Conservation (phyloP, 2,888 invertebrate genomes). For the Microctonus brassicae region DNA sequence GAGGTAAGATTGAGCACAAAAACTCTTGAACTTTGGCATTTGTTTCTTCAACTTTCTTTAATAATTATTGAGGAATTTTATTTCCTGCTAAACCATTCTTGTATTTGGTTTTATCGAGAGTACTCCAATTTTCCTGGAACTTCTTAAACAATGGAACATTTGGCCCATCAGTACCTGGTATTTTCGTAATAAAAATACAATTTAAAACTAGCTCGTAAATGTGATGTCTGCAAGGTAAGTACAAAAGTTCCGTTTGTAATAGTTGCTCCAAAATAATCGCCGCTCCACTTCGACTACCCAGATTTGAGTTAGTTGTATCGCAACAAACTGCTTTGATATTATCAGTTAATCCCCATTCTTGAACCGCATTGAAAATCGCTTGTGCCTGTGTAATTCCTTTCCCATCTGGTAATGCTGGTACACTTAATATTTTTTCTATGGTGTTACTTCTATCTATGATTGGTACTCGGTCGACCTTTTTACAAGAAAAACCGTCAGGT, state of each 20-base stretch:
- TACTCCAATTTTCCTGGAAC: slow-evolving; percentile 7
- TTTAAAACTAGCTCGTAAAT: slow-evolving; percentile 36
- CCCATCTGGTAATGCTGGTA: slow-evolving; percentile 33
- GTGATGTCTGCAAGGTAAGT: slow-evolving; percentile 35
- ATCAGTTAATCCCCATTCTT: slow-evolving; percentile 32
- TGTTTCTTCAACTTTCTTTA: no score
- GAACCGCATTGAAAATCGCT: slow-evolving; percentile 31
- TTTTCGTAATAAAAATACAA: slow-evolving; percentile 6
- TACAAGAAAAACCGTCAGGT: slow-evolving; percentile 6
- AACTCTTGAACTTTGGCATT: no score
- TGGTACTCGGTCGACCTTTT: slow-evolving; percentile 35
- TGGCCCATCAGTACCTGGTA: slow-evolving; percentile 14
- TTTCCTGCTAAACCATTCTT: no score
- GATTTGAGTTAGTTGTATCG: slow-evolving; percentile 39
- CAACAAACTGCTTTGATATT: slow-evolving; percentile 34
- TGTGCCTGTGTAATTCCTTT: slow-evolving; percentile 35
- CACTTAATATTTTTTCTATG: slow-evolving; percentile 29
- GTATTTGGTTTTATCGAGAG: no score
- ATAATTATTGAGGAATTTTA: no score
- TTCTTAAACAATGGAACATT: slow-evolving; percentile 22
- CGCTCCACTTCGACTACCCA: slow-evolving; percentile 33
- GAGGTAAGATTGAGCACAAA: slow-evolving; percentile 23
- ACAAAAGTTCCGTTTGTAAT: slow-evolving; percentile 32
- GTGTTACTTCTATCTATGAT: slow-evolving; percentile 24
- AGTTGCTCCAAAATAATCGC: slow-evolving; percentile 32